Percentiles rank a stretch among this genome's conserved stretches.
These are phyloP conservation scores for Leucoma salicis DNA, from an alignment of 2,888 invertebrate genomes.

Conservation along the genomic window DNA sequence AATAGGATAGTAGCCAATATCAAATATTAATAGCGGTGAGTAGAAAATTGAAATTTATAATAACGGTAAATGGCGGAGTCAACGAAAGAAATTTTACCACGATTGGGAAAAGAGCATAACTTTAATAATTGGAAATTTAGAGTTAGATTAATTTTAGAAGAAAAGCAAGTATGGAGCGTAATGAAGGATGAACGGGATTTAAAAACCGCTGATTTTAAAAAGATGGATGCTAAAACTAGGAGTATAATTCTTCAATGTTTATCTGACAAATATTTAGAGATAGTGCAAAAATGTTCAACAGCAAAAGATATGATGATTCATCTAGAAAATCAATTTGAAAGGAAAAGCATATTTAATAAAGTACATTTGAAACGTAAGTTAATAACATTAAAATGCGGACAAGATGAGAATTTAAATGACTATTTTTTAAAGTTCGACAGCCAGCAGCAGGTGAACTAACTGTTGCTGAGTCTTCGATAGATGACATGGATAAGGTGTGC, in stretches of 20 bases:
- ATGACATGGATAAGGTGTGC: neutral
- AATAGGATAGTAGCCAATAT: neutral
- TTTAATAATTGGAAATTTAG: neutral
- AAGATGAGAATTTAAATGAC: neutral
- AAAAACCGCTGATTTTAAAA: neutral
- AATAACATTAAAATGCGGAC: neutral
- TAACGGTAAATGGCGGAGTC: too few species aligned
- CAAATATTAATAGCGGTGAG: neutral
- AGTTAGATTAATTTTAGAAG: neutral
- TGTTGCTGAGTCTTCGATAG: neutral
- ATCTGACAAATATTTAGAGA: neutral
- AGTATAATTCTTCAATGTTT: neutral
- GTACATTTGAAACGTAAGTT: neutral
- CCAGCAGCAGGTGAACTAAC: neutral
- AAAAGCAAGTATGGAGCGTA: neutral
- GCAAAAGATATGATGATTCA: neutral
- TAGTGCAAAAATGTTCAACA: neutral
- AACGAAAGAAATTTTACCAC: too few species aligned
- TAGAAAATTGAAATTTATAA: neutral
- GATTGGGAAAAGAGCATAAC: neutral
- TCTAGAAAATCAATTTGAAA: neutral
- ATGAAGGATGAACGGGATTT: neutral
- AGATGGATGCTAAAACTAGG: neutral
- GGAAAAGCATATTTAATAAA: neutral
- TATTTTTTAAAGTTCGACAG: neutral